Conservation (phyloP, 2,888 invertebrate genomes). For the Leucozona laternaria region DNA sequence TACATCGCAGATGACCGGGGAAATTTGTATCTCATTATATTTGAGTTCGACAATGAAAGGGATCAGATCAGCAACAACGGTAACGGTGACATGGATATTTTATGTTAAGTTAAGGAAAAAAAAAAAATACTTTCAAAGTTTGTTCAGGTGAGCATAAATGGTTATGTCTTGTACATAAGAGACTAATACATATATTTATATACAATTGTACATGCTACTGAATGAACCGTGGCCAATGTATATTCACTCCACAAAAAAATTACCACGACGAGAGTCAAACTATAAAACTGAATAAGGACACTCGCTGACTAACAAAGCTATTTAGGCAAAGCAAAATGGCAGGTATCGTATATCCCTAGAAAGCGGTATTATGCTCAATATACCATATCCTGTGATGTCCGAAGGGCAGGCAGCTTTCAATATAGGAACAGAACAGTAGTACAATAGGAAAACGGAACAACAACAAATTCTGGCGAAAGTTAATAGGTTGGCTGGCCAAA, state of each 20-base stretch:
- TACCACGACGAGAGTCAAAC: constrained; percentile 8
- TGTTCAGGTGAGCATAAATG: no score
- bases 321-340: constrained; percentile 74
- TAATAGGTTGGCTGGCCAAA: constrained; percentile 45
- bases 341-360: constrained; percentile 52
- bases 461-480: constrained; percentile 55
- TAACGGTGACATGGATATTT: constrained; percentile 62
- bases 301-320: constrained; percentile 44
- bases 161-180: background rate
- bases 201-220: background rate
- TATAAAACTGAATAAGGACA: constrained; percentile 55
- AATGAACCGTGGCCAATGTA: background rate
- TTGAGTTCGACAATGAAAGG: constrained; percentile 46
- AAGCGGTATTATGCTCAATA: background rate
- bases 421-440: constrained; percentile 40
- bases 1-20: constrained; percentile 40
- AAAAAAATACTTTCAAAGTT: background rate
- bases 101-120: constrained; percentile 16
- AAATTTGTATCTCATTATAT: constrained; percentile 71
- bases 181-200: background rate
- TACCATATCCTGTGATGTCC: constrained; percentile 32
- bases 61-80: constrained; percentile 34
- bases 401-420: constrained; percentile 60
- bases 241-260: constrained; percentile 22
- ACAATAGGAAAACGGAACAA: constrained; percentile 52